phyloP scores from a whole-genome alignment of 2,888 invertebrate genomes.

The Hypolimnas misippus region DNA sequence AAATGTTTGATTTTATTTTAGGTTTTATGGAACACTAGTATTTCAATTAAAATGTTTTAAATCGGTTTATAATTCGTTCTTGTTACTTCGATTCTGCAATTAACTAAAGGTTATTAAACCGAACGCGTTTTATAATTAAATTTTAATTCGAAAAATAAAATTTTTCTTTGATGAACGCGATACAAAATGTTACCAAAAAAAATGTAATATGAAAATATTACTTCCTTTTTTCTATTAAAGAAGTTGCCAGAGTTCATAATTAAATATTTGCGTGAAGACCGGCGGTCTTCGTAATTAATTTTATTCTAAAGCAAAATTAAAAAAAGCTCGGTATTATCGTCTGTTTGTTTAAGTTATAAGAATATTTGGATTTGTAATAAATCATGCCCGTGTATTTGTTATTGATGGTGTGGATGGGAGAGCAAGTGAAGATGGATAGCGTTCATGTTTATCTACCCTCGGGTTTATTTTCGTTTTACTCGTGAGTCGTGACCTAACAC shows the following conservation, averaged over 20 bases:
- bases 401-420: conserved; percentile 24
- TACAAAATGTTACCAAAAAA: background rate
- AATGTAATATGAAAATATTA: conserved; percentile 9
- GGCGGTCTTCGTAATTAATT: conserved; percentile 17
- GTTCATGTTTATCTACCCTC: conserved; percentile 27
- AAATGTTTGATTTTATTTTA: too few species aligned
- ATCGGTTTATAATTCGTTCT: too few species aligned
- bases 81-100: too few species aligned
- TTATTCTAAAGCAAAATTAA: conserved; percentile 20
- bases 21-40: too few species aligned
- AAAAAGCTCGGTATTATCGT: conserved; percentile 4
- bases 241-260: conserved; percentile 17
- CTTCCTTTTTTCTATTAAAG: background rate
- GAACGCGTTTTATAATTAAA: too few species aligned
- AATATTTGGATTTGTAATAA: conserved; percentile 25
- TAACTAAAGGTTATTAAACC: too few species aligned
- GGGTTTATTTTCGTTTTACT: conserved; percentile 26
- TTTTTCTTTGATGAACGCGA: background rate
- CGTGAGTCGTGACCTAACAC: conserved; percentile 25
- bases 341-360: conserved; percentile 6
- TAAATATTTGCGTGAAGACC: conserved; percentile 24
- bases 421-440: conserved; percentile 25
- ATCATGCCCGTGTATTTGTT: conserved; percentile 28
- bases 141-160: too few species aligned
- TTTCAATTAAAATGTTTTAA: background rate